A percentile compares a stretch with the other conserved stretches of the same genome.
phyloP scores from a whole-genome alignment of 2,888 invertebrate genomes.

The Eristalis tenax region DNA sequence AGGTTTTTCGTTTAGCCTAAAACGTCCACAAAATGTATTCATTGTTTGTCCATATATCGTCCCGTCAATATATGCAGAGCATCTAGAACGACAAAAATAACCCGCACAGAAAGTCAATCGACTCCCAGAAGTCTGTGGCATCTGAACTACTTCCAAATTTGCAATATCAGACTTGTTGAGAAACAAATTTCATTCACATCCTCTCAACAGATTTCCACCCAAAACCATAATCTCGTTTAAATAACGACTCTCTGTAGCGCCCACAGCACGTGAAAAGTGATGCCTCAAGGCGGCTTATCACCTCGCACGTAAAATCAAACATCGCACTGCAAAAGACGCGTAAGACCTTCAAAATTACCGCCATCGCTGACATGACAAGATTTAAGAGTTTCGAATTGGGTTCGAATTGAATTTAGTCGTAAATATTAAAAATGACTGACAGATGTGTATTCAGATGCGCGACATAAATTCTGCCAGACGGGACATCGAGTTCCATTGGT shows the following conservation, averaged over 20 bases:
- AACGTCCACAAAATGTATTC: no score
- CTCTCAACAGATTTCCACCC: neutral
- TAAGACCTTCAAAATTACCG: slow-evolving; percentile 14
- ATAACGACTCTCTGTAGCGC: neutral
- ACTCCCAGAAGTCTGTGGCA: neutral
- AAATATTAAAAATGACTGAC: slow-evolving; percentile 13
- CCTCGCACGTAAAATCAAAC: neutral
- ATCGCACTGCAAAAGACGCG: neutral
- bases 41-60: no score
- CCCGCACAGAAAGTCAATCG: neutral
- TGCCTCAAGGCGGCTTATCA: slow-evolving; percentile 6
- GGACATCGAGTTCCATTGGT: neutral
- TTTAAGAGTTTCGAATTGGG: slow-evolving; percentile 4
- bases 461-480: slow-evolving; percentile 19
- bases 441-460: neutral
- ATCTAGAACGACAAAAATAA: neutral
- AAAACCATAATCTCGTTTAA: slow-evolving; percentile 1
- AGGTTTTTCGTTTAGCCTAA: no score
- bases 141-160: neutral
- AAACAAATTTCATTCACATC: neutral
- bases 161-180: neutral
- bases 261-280: slow-evolving; percentile 2
- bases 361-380: slow-evolving; percentile 9
- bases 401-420: neutral
- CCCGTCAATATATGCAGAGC: no score